Base-by-base conservation (phyloP, 2,888 invertebrate species). In the Deilephila porcellus region DNA sequence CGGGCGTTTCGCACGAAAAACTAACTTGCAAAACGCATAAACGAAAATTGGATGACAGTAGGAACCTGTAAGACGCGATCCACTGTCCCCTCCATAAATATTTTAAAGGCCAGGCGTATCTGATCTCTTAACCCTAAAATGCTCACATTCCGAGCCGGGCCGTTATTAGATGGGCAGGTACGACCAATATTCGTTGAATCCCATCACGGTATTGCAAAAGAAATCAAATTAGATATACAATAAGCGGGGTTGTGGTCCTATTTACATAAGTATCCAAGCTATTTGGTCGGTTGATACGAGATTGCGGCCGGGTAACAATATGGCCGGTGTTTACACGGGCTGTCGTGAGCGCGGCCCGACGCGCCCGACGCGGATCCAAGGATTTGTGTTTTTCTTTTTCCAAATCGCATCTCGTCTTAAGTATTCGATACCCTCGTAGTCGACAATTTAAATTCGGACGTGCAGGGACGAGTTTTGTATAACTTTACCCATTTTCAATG, bases 221-320 rank as follows among this genome's bases (percentile, higher is more conserved):
- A 90, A 93, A 93, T 94, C 93, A 93, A 94, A 94, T 94, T 94
- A 94, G 92, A 92, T 93, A 93, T 89, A 93, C 94, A 94, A 94
- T 94, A 94, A 94, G 93, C 93, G 86, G 86, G 91, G 88, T 89
- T 86, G 90, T 90, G 90, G 86, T 84, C 88, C 88, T 86, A 94
- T 94, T 94, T 94, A 93, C 94, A 94, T 94, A 94, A 93, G 93
- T 91, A 94, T 92, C 90, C 90, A 76, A 85, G 92, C 90, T 92
- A 94, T 94, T 93, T 87, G 91, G 92, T 83, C 91, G 90, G 88
- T 85, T 90, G 93, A 93, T 93, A 90, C 90, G 88, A 91, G 93
- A 93, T 93, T 92, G 93, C 92, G 93, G 91, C 84, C 82, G 89
- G 87, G 89, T 84, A 81, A 90, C 92, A 89, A 93, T 94, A 93